Conservation (phyloP, 2,797 vertebrate genomes). For the Brachyrhaphis roseni region DNA sequence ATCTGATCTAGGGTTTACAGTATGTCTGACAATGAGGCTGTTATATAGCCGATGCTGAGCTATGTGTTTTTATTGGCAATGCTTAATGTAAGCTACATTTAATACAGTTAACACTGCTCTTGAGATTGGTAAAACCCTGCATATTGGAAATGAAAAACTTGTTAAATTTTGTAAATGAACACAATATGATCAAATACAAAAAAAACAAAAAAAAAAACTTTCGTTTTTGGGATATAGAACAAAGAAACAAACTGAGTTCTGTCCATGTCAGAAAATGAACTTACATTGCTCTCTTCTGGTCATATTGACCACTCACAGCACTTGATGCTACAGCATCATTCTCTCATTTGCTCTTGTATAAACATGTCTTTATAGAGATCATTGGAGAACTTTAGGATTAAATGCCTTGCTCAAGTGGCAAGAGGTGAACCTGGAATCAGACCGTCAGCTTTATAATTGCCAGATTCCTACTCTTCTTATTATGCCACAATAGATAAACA, state of each 20-base stretch:
- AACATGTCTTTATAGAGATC: not conserved
- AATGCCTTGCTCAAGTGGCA: not conserved
- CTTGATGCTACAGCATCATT: not conserved
- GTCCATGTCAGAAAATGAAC: not conserved
- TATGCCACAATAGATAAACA: not conserved
- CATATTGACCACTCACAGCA: not conserved
- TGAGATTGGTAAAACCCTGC: constrained; percentile 9
- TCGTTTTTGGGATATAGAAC: not conserved
- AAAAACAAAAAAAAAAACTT: not conserved
- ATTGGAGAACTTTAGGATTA: not conserved
- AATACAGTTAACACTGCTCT: constrained; percentile 7
- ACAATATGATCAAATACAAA: not conserved
- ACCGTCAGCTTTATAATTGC: not conserved
- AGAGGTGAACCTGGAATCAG: not conserved
- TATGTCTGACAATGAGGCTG: constrained; percentile 10
- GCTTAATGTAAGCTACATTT: constrained; percentile 5
- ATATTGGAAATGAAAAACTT: not conserved
- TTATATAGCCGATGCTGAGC: not conserved
- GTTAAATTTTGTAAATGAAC: not conserved
- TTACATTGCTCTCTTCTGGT: not conserved
- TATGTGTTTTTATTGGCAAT: constrained; percentile 17
- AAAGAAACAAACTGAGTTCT: not conserved
- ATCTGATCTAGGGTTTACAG: constrained; percentile 31
- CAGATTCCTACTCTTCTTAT: not conserved
- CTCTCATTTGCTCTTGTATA: not conserved